phyloP scores from a whole-genome alignment of 2,888 invertebrate species.

The Ecliptopera silaceata region DNA sequence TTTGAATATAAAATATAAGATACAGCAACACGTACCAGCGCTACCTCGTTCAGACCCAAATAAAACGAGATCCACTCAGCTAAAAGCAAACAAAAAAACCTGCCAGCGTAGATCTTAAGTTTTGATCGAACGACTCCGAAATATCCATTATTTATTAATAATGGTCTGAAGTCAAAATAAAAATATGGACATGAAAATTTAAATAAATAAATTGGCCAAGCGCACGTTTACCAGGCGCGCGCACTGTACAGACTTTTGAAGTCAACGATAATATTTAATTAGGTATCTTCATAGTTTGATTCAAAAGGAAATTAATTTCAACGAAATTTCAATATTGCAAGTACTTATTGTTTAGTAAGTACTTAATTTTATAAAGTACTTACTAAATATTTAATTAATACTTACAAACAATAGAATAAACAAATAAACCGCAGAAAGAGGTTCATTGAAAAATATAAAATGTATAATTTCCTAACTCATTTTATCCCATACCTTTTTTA shows the following conservation, averaged over 20 bases:
- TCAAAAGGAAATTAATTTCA: too few relatives aligned
- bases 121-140: slow-evolving; percentile 76
- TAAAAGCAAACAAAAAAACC: slow-evolving; percentile 71
- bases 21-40: slow-evolving; percentile 60
- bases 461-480: too few relatives aligned
- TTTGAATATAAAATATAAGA: slow-evolving; percentile 82
- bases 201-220: slow-evolving; percentile 50
- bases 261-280: too few relatives aligned
- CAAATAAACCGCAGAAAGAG: too few relatives aligned
- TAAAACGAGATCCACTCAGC: slow-evolving; percentile 73
- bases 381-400: too few relatives aligned
- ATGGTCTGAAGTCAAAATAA: slow-evolving; percentile 75
- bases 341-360: too few relatives aligned
- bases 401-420: too few relatives aligned
- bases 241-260: background rate
- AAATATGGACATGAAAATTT: slow-evolving; percentile 71
- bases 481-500: too few relatives aligned
- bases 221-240: background rate
- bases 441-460: too few relatives aligned
- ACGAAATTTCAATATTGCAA: too few relatives aligned
- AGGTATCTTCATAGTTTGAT: too few relatives aligned
- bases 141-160: slow-evolving; percentile 80
- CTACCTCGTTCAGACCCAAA: slow-evolving; percentile 68
- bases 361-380: too few relatives aligned
- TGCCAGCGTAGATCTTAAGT: slow-evolving; percentile 74